Evolutionary conservation across 2,888 invertebrate species (phyloP).

Genomic region (Agriopis marginaria): DNA sequence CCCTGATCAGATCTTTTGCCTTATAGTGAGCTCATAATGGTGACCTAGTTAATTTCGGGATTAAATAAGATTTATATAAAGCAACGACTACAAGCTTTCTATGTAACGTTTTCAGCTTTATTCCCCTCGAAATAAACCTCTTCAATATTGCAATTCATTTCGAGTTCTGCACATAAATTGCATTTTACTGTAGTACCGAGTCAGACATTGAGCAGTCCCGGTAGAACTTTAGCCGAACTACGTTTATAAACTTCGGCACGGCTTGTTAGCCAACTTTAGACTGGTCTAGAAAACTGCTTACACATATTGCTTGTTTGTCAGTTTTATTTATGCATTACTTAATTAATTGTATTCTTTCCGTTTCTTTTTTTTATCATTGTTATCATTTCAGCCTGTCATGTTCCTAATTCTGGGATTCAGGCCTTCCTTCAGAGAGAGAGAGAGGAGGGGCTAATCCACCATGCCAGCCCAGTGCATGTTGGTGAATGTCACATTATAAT

Average conservation of each 20-base stretch:
- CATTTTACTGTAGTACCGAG: constrained; percentile 26
- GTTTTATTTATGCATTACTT: neutral
- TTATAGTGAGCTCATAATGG: too few relatives aligned
- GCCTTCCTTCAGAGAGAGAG: too few relatives aligned
- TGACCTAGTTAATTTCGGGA: too few relatives aligned
- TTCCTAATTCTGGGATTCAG: too few relatives aligned
- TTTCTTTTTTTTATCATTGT: too few relatives aligned
- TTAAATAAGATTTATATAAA: neutral
- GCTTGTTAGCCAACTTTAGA: constrained; percentile 30
- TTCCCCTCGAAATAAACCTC: neutral
- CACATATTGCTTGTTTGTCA: constrained; percentile 18
- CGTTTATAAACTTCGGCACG: constrained; percentile 31
- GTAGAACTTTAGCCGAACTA: constrained; percentile 32
- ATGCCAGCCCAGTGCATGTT: too few relatives aligned
- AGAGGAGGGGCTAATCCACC: too few relatives aligned
- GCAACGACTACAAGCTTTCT: neutral
- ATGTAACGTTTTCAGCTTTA: neutral
- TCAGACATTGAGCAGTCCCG: constrained; percentile 31
- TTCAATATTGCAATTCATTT: neutral
- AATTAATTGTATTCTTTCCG: neutral
- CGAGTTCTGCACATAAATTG: constrained; percentile 22
- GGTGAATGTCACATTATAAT: too few relatives aligned
- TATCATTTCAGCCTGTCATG: too few relatives aligned
- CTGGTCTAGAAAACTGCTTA: constrained; percentile 17
- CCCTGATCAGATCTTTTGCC: too few relatives aligned